A percentile compares a stretch with the other conserved stretches of the same genome.
These are phyloP conservation scores for Nemoura dubitans DNA, from an alignment of 2,888 invertebrate species.

Conservation along the genomic window DNA sequence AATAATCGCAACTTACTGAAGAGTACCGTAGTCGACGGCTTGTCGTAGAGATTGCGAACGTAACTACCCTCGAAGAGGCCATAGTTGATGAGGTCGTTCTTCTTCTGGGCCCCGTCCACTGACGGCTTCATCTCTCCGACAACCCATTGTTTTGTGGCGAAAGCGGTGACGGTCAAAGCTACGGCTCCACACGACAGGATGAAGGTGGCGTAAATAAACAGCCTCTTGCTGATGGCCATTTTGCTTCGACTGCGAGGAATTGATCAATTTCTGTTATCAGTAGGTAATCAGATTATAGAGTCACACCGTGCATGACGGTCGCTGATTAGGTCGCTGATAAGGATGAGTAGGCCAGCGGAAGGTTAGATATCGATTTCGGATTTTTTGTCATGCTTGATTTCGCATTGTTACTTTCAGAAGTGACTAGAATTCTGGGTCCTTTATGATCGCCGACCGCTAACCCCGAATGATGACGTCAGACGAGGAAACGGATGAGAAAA, in stretches of 20 bases:
- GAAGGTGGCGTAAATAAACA: constrained; percentile 43
- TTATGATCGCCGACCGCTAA: too few species aligned
- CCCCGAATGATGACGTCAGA: too few species aligned
- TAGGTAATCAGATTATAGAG: neutral
- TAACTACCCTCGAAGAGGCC: constrained; percentile 45
- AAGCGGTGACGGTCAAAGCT: constrained; percentile 43
- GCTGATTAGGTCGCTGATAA: neutral
- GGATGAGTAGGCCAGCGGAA: neutral
- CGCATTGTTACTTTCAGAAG: too few species aligned
- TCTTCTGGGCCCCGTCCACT: neutral
- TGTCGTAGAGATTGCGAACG: neutral
- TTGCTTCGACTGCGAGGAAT: neutral
- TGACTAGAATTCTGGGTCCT: too few species aligned
- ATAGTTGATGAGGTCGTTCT: constrained; percentile 36
- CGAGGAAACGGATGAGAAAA: too few species aligned
- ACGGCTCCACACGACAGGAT: constrained; percentile 44
- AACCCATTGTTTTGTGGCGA: constrained; percentile 46
- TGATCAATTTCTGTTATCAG: neutral
- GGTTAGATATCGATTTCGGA: too few species aligned
- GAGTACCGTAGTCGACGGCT: constrained; percentile 53
- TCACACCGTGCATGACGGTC: neutral
- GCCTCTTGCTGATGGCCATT: constrained; percentile 46
- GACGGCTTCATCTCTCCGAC: neutral
- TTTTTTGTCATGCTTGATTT: too few species aligned
- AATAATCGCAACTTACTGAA: constrained; percentile 55